Conservation (phyloP, 2,888 invertebrate genomes). For the Drosophila lacicola region DNA sequence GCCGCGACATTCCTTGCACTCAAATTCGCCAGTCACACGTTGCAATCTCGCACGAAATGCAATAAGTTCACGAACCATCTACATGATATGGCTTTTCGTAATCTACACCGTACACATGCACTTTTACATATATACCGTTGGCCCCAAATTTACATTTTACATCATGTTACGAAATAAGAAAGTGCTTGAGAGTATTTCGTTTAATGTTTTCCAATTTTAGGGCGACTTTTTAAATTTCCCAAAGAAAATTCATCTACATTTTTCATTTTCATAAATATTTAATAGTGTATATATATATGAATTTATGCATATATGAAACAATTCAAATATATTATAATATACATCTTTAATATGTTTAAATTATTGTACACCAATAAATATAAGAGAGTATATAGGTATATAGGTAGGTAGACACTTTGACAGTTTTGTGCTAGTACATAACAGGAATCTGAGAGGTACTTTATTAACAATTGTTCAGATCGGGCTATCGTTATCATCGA, state of each 20-base stretch:
- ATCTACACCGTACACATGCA: not conserved
- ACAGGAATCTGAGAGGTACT: constrained; percentile 42
- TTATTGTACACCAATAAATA: constrained; percentile 25
- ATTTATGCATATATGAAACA: constrained; percentile 46
- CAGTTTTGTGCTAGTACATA: constrained; percentile 25
- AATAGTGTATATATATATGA: constrained; percentile 46
- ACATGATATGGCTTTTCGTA: constrained; percentile 15
- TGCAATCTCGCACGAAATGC: constrained; percentile 51
- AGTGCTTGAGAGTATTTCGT: too few relatives aligned
- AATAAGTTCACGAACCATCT: constrained; percentile 24
- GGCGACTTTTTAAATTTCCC: too few relatives aligned
- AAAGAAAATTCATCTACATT: not conserved
- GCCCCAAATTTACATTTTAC: too few relatives aligned
- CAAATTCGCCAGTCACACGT: constrained; percentile 41
- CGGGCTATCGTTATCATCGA: constrained; percentile 20
- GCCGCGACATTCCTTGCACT: constrained; percentile 43
- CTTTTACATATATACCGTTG: not conserved
- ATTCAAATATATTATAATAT: constrained; percentile 38
- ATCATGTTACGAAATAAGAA: too few relatives aligned
- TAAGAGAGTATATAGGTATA: constrained; percentile 8
- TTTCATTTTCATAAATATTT: constrained; percentile 58
- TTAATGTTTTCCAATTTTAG: too few relatives aligned
- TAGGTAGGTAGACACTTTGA: constrained; percentile 43
- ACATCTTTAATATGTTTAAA: constrained; percentile 32
- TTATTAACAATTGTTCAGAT: constrained; percentile 53